A percentile compares a stretch with the other conserved stretches of the same genome.
These are phyloP conservation scores for Tenthredo mesomela DNA, from an alignment of 2,888 invertebrate genomes.

Conservation along the genomic window DNA sequence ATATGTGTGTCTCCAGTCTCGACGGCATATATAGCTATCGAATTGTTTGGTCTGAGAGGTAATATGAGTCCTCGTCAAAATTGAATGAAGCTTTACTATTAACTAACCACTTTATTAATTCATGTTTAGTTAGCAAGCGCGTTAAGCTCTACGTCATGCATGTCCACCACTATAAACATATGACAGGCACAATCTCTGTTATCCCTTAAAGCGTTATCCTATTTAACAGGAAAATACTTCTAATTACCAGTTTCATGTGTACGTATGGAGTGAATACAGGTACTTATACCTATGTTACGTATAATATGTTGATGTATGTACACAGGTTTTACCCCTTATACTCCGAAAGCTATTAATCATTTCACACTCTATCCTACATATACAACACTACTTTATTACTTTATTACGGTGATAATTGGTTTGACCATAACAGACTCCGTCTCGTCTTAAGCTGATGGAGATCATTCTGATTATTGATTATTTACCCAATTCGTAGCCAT, in stretches of 20 bases:
- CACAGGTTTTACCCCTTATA: neutral
- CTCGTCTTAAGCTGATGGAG: neutral
- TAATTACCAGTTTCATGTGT: neutral
- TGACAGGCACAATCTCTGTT: neutral
- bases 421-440: neutral
- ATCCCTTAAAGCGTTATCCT: neutral
- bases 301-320: neutral
- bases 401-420: conserved; percentile 20
- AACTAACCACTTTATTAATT: conserved; percentile 48
- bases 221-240: neutral
- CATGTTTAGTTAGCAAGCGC: conserved; percentile 11
- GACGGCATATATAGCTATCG: neutral
- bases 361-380: neutral
- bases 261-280: neutral
- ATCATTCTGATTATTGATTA: conserved; percentile 34
- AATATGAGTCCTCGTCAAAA: conserved; percentile 45
- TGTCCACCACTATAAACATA: neutral
- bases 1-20: conserved; percentile 1
- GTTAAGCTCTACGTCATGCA: neutral
- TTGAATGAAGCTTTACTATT: conserved; percentile 37
- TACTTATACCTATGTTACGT: neutral
- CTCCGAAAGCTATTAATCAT: neutral
- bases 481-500: neutral
- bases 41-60: conserved; percentile 23
- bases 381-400: neutral